These are phyloP conservation scores for Mesorhabditis spiculigera DNA, from an alignment of 2,888 invertebrate species.

Conservation along the genomic window DNA sequence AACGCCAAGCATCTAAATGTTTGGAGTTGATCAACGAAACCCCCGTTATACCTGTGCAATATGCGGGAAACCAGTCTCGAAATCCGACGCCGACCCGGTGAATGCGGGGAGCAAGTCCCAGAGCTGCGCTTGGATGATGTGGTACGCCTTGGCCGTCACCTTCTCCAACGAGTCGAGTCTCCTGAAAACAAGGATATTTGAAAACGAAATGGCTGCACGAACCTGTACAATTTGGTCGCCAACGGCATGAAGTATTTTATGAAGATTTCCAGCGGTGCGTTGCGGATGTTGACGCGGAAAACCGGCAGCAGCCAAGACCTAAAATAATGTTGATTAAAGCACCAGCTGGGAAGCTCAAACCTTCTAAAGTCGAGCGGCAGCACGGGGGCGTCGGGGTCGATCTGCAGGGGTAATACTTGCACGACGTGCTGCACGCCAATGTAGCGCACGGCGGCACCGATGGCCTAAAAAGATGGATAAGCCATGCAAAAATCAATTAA, in stretches of 20 bases:
- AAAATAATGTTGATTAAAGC: not conserved
- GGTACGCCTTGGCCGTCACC: conserved; percentile 74
- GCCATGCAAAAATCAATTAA: not conserved
- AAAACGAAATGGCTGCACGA: not conserved
- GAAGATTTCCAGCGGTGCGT: conserved; percentile 77
- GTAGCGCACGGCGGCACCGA: conserved; percentile 68
- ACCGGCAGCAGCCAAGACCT: conserved; percentile 88
- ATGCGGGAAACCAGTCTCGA: conserved; percentile 57
- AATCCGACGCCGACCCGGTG: conserved; percentile 72
- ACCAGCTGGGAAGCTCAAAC: not conserved
- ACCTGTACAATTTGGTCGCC: conserved; percentile 59
- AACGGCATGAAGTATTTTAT: conserved; percentile 77
- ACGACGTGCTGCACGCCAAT: conserved; percentile 62
- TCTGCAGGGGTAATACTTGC: conserved; percentile 61
- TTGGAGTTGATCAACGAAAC: not conserved
- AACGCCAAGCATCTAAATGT: conserved; percentile 64
- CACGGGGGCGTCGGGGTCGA: conserved; percentile 69
- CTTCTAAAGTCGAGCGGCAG: conserved; percentile 72
- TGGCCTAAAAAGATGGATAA: conserved; percentile 62
- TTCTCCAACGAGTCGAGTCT: conserved; percentile 38
- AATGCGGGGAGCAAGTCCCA: conserved; percentile 90
- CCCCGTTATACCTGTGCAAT: conserved; percentile 70
- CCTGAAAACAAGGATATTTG: conserved; percentile 19
- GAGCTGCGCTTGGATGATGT: conserved; percentile 73
- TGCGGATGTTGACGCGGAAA: conserved; percentile 76